Evolutionary conservation across 2,113 vertebrate species (phyloP), one percentile per base, ranked within the genome.

Genomic region (Anoplopoma fimbria): DNA sequence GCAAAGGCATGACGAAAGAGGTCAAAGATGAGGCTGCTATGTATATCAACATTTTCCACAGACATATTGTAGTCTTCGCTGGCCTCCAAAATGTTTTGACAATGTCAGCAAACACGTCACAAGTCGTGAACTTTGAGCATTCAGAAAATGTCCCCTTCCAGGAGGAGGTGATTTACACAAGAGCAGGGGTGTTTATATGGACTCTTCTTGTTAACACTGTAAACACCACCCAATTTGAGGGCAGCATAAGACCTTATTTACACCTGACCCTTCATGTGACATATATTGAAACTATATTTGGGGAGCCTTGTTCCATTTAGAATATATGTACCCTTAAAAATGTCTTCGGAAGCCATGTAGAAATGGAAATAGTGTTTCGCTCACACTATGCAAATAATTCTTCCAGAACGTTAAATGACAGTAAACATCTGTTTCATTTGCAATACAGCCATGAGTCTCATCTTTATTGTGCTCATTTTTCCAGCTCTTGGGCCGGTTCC

Each of bases 401-500:
- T 88, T 78, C 38, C 42, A 25, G 33, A 75, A 58, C 15, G 6
- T 75, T 82, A 75, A 79, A 81, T 69, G 69, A 81, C 73, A 70
- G 58, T 69, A 68, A 74, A 80, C 83, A 86, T 83, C 83, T 79
- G 82, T 85, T 85, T 65, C 38, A 58, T 85, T 77, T 76, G 68
- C 79, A 31, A 57, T 45, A 23, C 45, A 79, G 65, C 71, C 75
- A 49, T 25, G 23, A 69, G 76, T 76, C 67, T 63, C 53, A 69
- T 88, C 47, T 85, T 76, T 71, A 83, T 74, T 62, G 53, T 63
- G 51, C 75, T 77, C n/a, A 60, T 79, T 23, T 73, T 17, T 23
- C 6, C 33, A 38, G 75, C 70, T 79, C 23, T 15, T 60, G 45
- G 64, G 58, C 40, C 15, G n/a, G n/a, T 67, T 67, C 25, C 34